Conservation (phyloP, 2,113 vertebrate species). For the rabbit (Oryctolagus cuniculus) region mOryCun1.1 NC_091440.1:31018001-31018500, state of each 20-base stretch:
- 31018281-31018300: background rate
- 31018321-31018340: background rate
- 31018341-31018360: background rate
- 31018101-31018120: background rate
- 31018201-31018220: background rate
- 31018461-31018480: background rate
- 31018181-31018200: background rate
- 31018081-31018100: background rate
- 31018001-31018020: no score
- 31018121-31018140: background rate
- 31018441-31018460: background rate
- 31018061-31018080: background rate
- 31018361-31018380: background rate
- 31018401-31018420: background rate
- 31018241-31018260: background rate
- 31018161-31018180: background rate
- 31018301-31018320: background rate
- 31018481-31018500: background rate
- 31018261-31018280: background rate
- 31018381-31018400: background rate
- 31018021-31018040: background rate
- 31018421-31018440: background rate
- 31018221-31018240: background rate
- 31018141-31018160: background rate
- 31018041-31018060: background rate